Evolutionary conservation across 2,797 vertebrate genomes (phyloP), one percentile per base, ranked within the genome.

Genomic region (Cossypha caffra): DNA sequence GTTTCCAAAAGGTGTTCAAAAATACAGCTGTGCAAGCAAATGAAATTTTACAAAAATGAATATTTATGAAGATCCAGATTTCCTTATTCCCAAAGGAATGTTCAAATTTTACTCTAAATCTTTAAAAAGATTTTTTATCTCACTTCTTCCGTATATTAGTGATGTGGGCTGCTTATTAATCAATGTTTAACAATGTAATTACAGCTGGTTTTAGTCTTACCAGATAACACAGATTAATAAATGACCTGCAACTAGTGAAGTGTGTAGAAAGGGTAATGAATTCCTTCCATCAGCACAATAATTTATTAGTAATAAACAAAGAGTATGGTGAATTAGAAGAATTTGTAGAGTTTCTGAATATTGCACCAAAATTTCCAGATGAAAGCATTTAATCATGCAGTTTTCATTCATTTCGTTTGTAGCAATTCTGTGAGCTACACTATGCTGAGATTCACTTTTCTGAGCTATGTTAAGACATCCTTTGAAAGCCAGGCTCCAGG

Each of bases 121-220:
- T 98, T 98, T 97, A 85, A 97, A 97, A 95, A 95, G 81, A 96
- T 91, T 97, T 96, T 96, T 95, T 95, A 97, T 97, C 98, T 98
- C 98, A 89, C 96, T 96, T 97, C 94, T 97, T 98, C 98, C 69
- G 72, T 97, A 97, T 98, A 98, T 97, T 97, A 97, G 97, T 97
- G 97, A 98, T 98, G 97, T 97, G 97, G 97, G 96, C 96, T 98
- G 97, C 98, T 98, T 99, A 99, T 99, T 99, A 98, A 99, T 99
- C 98, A 99, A 98, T 98, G 98, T 99, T 99, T 99, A 98, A 98
- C 98, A 98, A 98, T 97, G 97, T 99, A 99, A 99, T 99, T 99
- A 98, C 98, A 98, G 98, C 97, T 98, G 98, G 98, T 99, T 97
- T 98, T 98, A 98, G 98, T 98, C 98, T 97, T 98, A 98, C 97